A percentile compares a stretch with the other conserved stretches of the same genome.
Evolutionary conservation across 2,888 invertebrate genomes (phyloP).

Genomic region (Bembecia ichneumoniformis): DNA sequence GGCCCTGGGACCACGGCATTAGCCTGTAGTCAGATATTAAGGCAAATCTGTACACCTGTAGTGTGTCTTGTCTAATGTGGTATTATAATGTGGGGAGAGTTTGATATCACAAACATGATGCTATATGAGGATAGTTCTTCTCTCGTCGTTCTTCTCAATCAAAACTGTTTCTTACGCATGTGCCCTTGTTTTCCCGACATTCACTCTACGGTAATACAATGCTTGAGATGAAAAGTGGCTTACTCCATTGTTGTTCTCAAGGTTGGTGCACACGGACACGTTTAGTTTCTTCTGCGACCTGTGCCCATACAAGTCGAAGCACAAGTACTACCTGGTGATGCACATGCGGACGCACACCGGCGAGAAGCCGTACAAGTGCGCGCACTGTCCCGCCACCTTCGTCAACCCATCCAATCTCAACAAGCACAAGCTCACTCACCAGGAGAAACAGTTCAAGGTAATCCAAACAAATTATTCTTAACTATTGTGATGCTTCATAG

Average conservation of each 20-base stretch:
- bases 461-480: neutral
- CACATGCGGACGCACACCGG: conserved; percentile 71
- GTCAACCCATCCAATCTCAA: conserved; percentile 77
- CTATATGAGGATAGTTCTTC: no score
- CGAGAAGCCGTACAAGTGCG: conserved; percentile 61
- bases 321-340: conserved; percentile 68
- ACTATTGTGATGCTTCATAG: no score
- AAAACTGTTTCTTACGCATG: no score
- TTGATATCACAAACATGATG: no score
- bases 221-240: neutral
- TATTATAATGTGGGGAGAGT: no score
- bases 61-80: no score
- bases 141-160: no score
- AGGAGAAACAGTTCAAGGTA: conserved; percentile 63
- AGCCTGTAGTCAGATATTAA: no score
- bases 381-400: conserved; percentile 72
- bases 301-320: conserved; percentile 64
- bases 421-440: conserved; percentile 75
- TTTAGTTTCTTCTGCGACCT: conserved; percentile 67
- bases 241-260: conserved; percentile 13
- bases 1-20: no score
- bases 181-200: no score
- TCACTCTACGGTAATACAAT: neutral
- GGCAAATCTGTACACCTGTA: no score
- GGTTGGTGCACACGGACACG: conserved; percentile 61